Conservation (phyloP, 2,888 invertebrate genomes). For the Artemia sp. region DNA sequence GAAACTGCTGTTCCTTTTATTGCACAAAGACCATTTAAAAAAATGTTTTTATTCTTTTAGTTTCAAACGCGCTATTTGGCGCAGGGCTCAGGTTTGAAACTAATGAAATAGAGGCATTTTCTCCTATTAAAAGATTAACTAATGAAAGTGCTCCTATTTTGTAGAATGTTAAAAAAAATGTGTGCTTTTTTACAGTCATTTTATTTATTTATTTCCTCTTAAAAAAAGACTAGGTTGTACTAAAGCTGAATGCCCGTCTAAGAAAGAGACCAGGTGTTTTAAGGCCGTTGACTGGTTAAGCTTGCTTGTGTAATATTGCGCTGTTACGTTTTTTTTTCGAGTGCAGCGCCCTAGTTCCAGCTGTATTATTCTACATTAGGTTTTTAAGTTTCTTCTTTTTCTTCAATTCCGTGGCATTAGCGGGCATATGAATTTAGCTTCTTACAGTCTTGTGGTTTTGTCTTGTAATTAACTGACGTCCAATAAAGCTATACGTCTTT, state of each 20-base stretch:
- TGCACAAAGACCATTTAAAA: too few species aligned
- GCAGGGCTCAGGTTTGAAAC: conserved; percentile 16
- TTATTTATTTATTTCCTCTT: too few species aligned
- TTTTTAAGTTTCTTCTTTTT: not conserved
- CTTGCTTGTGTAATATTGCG: conserved; percentile 6
- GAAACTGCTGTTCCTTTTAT: too few species aligned
- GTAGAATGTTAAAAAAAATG: too few species aligned
- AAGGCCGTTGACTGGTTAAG: not conserved
- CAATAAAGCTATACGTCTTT: conserved; percentile 34
- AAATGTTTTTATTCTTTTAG: not conserved
- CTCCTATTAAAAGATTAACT: too few species aligned
- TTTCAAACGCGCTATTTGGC: conserved; percentile 3
- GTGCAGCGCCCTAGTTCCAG: conserved; percentile 9
- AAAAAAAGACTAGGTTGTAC: too few species aligned
- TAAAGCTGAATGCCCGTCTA: too few species aligned
- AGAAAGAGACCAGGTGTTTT: not conserved
- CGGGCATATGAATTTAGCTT: conserved; percentile 15
- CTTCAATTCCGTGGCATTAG: not conserved
- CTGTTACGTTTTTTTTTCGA: not conserved
- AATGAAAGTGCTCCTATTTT: too few species aligned
- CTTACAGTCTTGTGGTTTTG: conserved; percentile 24
- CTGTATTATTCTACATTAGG: not conserved
- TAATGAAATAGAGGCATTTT: not conserved
- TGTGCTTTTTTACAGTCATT: too few species aligned
- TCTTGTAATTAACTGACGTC: conserved; percentile 28